Percentiles rank a stretch among this genome's conserved stretches.
Conservation (phyloP, 2,797 vertebrate species). For the Champsocephalus esox region DNA sequence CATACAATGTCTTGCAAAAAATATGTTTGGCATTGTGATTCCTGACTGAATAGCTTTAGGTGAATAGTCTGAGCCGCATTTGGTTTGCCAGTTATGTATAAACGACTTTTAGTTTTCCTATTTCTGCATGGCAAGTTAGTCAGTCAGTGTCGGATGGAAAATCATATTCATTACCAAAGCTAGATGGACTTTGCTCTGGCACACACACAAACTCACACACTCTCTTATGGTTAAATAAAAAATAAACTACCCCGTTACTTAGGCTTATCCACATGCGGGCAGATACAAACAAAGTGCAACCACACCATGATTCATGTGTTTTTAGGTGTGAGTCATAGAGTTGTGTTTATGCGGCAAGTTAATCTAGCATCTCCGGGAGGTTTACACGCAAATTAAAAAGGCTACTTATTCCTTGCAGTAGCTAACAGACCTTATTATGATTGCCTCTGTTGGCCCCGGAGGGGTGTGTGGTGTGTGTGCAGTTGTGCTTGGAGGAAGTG, state of each 20-base stretch:
- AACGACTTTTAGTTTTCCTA: slow-evolving; percentile 44
- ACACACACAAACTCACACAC: slow-evolving; percentile 1
- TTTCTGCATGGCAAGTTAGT: slow-evolving; percentile 37
- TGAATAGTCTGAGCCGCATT: slow-evolving; percentile 19
- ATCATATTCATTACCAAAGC: slow-evolving; percentile 47
- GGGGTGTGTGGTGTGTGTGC: slow-evolving; percentile 8
- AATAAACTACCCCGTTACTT: slow-evolving; percentile 14
- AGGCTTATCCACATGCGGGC: slow-evolving; percentile 21
- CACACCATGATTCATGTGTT: slow-evolving; percentile 25
- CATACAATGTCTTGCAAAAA: slow-evolving; percentile 16
- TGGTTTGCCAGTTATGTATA: slow-evolving; percentile 55
- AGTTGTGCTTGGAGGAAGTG: background rate
- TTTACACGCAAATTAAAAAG: slow-evolving; percentile 68
- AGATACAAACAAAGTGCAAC: background rate
- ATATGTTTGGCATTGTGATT: slow-evolving; percentile 37
- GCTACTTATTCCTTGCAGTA: slow-evolving; percentile 40
- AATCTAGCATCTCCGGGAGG: slow-evolving; percentile 66
- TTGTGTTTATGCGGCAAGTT: slow-evolving; percentile 44
- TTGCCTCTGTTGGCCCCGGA: slow-evolving; percentile 46
- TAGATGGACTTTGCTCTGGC: slow-evolving; percentile 43
- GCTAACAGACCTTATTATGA: slow-evolving; percentile 55
- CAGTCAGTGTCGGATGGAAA: slow-evolving; percentile 59
- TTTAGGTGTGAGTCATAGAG: slow-evolving; percentile 47
- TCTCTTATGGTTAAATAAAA: slow-evolving; percentile 21
- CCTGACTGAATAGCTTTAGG: slow-evolving; percentile 20